Evolutionary conservation across 1,140 invertebrate genomes (phyloP), one percentile per base, ranked within the genome.

Genomic region (Lepidurus couesii): DNA sequence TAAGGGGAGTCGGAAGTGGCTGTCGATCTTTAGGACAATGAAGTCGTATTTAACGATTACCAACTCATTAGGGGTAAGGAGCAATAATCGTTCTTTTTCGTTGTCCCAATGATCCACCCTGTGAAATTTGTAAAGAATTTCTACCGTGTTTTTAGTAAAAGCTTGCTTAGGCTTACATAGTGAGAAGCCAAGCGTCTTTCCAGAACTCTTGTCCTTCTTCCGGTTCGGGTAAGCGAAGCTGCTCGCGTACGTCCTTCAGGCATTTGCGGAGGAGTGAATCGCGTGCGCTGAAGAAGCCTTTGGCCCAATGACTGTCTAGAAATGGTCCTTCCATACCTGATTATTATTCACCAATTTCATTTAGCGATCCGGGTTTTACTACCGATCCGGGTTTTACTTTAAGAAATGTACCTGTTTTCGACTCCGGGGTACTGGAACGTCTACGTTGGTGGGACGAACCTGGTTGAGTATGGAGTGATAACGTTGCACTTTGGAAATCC

Each of bases 61-160:
- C 7, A 95, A 84, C 8, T 90, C 87, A 80, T 89, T 88, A 42
- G 90, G 89, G 13, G 91, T 91, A 42, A 95, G 84, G 6, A 95
- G 82, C 1, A 95, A 86, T 26, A 95, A 86, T 75, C 92, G 88
- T 84, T 95, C 94, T 81, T 92, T 92, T 83, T 95, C 93, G 83
- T 91, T 90, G 83, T 95, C 92, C 93, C 93, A 95, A 77, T 93
- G 86, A 84, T 92, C 93, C 81, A 95, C 93, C 85, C 92, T 93
- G 82, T 26, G 84, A 84, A 80, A 7, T 77, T 73, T 24, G 75
- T 7, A 9, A 44, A 79, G 16, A 74, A 13, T 34, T 34, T 34
- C 34, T 3, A 34, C 3, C 0, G 34, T 34, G 34, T 34, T 34
- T 34, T 34, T 34, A 34, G 34, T 34, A 34, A 34, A 34, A 34